These are phyloP conservation scores for Periophthalmodon schlosseri DNA, from an alignment of 2,113 vertebrate species.

Conservation along the genomic window DNA sequence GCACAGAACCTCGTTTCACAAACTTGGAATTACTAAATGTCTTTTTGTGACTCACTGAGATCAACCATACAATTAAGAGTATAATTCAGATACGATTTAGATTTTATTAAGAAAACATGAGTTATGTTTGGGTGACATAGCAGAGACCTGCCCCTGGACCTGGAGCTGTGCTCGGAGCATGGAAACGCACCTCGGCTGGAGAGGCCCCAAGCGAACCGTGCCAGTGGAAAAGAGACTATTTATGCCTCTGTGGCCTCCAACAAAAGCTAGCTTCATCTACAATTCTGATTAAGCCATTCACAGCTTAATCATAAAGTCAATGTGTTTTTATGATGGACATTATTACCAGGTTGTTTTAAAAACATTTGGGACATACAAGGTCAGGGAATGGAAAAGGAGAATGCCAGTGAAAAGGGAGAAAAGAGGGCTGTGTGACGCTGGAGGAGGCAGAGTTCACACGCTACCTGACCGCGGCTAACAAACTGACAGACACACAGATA, in stretches of 20 bases:
- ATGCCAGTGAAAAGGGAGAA: constrained; percentile 49
- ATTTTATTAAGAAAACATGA: too few species aligned
- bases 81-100: too few species aligned
- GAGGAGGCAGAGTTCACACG: constrained; percentile 45
- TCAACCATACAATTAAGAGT: too few species aligned
- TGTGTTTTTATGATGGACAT: constrained; percentile 1
- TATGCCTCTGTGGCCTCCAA: background rate
- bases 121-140: too few species aligned
- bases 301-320: background rate
- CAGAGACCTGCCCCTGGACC: too few species aligned
- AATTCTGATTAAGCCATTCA: background rate
- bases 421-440: constrained; percentile 38
- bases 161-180: too few species aligned
- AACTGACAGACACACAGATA: constrained; percentile 24
- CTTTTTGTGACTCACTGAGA: too few species aligned
- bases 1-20: too few species aligned
- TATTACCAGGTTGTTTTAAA: background rate
- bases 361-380: constrained; percentile 22
- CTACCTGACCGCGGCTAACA: constrained; percentile 30
- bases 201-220: too few species aligned
- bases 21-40: too few species aligned
- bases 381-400: constrained; percentile 49
- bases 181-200: too few species aligned
- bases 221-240: background rate
- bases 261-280: background rate